Evolutionary conservation across 1,140 invertebrate genomes (phyloP), one percentile per base, ranked within the genome.

Genomic region (Lordiphosa clarofinis): DNA sequence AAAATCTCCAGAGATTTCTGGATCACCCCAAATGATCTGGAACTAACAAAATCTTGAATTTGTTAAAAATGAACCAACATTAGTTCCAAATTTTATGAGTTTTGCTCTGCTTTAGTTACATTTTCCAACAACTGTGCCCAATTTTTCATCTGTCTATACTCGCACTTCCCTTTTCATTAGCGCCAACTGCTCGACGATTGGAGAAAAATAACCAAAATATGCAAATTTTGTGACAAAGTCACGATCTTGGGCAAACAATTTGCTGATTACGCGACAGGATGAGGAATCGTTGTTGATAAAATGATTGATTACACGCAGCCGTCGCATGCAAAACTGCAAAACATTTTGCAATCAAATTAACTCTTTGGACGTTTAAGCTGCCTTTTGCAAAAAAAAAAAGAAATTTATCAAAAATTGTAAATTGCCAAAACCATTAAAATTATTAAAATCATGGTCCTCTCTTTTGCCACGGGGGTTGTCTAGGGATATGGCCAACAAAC

Each of bases 301-400:
- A 84, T 84, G 78, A 84, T 84, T 84, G 78, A 84, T 84, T 84
- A 66, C 78, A 57, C 60, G 54, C 78, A 84, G 78, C 78, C 73
- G 76, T 58, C 60, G 55, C 42, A 61, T 36, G 19, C 49, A 48
- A 47, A 79, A 78, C 72, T 64, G 68, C 53, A 65, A 64, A 84
- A 84, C 78, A 84, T 84, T 84, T 84, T 73, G 78, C 78, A 84
- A 84, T 84, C 78, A 84, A 84, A 84, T 84, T 84, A 84, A 84
- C 78, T 84, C 78, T 84, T 84, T 82, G 74, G 54, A 74, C 64
- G 73, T 64, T 84, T 78, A 78, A 84, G 78, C 75, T 59, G 70
- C 46, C 43, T 46, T 46, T 28, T 47, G 15, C 11, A n/a, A 39
- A 28, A 36, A 5, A 48, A 81, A 75, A 84, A 82, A 84, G 33